Evolutionary conservation across 2,797 vertebrate genomes (phyloP), one percentile per base, ranked within the genome.

Genomic region (Trachurus trachurus): DNA sequence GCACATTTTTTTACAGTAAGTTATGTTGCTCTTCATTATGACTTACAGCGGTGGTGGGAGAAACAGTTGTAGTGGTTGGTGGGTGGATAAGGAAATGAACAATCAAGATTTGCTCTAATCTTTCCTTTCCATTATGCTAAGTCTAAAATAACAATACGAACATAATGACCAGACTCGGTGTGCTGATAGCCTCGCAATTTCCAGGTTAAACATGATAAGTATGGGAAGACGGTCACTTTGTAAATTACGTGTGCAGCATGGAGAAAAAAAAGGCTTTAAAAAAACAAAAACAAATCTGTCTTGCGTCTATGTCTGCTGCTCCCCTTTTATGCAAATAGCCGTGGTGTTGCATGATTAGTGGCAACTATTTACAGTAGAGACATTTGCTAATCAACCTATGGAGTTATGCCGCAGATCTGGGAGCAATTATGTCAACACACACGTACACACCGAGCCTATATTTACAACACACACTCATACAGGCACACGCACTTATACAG

Each of bases 351-450:
- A 87, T 95, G 94, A 95, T 96, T 95, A 94, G 91, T 93, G 90
- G 89, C 88, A 87, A 93, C 89, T 94, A 92, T 95, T 95, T 95
- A 95, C 95, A 94, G 94, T 95, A 94, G 89, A 93, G 94, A 92
- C 94, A 74, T 94, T 94, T 90, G 88, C 93, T 95, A 95, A 96
- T 96, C 93, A 95, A 93, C 90, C 88, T 76, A 78, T 86, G 82
- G 91, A 94, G 88, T 93, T 94, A 92, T 93, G 91, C 84, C 77
- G 86, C 87, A 86, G 90, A 93, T 93, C 94, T 96, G 95, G 95
- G 88, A 96, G 92, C 94, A 95, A 95, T 96, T 96, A 95, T 71
- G 88, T 93, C 90, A 87, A 37, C 34, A 37, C 34, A 37, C 34
- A 37, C 87, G 26, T 26, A 78, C 86, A 67, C 88, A 81, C 64